Conservation (phyloP, 2,113 vertebrate species). For the Rhea pennata region DNA sequence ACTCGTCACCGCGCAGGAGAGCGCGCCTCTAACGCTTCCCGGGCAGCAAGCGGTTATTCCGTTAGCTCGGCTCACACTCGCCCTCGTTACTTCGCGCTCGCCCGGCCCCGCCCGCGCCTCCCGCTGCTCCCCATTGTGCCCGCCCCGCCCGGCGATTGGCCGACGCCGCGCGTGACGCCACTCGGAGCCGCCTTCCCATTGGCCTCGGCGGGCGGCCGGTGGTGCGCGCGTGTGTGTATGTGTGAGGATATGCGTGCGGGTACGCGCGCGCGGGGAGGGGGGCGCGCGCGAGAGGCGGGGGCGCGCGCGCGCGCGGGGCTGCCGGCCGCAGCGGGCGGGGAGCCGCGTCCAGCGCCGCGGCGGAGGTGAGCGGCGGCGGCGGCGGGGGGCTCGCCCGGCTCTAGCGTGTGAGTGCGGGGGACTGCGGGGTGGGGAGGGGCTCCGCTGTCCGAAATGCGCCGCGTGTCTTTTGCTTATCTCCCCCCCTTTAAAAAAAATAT, state of each 20-base stretch:
- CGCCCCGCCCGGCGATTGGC: not conserved
- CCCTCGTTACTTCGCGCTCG: no score
- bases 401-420: no score
- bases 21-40: not conserved
- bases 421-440: not conserved
- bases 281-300: no score
- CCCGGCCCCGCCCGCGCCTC: not conserved
- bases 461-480: not conserved
- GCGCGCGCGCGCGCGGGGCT: no score
- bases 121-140: no score
- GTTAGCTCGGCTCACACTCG: not conserved
- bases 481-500: no score
- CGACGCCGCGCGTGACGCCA: no score
- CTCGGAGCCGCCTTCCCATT: no score
- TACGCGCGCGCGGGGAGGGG: no score
- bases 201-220: no score
- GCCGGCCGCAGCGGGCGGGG: not conserved
- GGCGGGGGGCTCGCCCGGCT: not conserved
- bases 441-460: not conserved
- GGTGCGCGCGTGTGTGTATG: no score
- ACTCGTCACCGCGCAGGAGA: not conserved
- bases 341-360: not conserved
- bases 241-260: no score
- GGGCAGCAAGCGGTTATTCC: not conserved
- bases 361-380: not conserved